Percentiles rank a stretch among this genome's conserved stretches.
These are phyloP conservation scores for Leuciscus waleckii DNA, from an alignment of 2,797 vertebrate species.

Conservation along the genomic window DNA sequence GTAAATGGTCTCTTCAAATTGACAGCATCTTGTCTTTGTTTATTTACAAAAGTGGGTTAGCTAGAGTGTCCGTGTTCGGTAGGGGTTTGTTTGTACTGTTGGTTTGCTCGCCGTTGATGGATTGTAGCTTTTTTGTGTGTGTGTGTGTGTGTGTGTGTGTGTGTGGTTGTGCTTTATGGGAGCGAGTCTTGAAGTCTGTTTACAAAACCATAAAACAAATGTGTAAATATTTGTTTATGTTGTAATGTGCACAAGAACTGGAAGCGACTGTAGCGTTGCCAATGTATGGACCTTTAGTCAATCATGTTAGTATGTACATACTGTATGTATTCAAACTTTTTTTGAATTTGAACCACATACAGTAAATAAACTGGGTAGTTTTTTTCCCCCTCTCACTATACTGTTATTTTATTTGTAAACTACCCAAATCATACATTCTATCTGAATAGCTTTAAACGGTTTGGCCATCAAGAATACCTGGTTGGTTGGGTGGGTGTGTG, in stretches of 20 bases:
- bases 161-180: constrained; percentile 6
- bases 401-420: neutral
- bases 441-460: neutral
- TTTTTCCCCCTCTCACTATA: neutral
- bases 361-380: neutral
- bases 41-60: constrained; percentile 34
- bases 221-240: constrained; percentile 32
- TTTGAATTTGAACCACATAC: neutral
- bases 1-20: constrained; percentile 45
- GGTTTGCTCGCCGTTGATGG: constrained; percentile 48
- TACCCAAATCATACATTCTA: neutral
- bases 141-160: neutral
- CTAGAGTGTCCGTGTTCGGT: constrained; percentile 13
- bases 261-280: constrained; percentile 2
- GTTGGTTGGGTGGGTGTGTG: constrained; percentile 33
- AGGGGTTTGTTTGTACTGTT: constrained; percentile 44
- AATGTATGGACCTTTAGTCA: constrained; percentile 6
- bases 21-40: constrained; percentile 47
- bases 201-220: constrained; percentile 9
- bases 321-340: neutral
- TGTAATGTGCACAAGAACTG: neutral
- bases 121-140: constrained; percentile 8
- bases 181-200: constrained; percentile 1
- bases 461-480: neutral
- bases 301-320: neutral